Percentiles rank a stretch among this genome's conserved stretches.
These are phyloP conservation scores for Hecatera dysodea DNA, from an alignment of 2,888 invertebrate species.

Conservation along the genomic window DNA sequence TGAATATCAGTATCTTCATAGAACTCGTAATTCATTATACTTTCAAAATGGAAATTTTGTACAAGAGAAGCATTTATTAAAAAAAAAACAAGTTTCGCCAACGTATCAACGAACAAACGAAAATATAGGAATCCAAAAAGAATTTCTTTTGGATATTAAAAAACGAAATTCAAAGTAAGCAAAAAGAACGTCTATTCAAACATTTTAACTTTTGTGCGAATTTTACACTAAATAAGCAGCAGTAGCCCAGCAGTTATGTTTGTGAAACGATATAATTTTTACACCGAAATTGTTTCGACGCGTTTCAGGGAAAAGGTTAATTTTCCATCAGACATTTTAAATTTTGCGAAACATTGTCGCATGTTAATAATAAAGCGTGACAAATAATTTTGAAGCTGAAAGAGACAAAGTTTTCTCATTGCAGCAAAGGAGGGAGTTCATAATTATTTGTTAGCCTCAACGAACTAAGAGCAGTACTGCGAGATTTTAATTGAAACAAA, in stretches of 20 bases:
- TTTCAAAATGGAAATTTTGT: neutral
- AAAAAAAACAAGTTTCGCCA: constrained; percentile 17
- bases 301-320: constrained; percentile 50
- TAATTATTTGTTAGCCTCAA: constrained; percentile 85
- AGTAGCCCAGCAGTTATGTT: constrained; percentile 52
- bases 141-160: constrained; percentile 42
- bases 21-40: neutral
- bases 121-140: constrained; percentile 40
- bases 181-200: constrained; percentile 52
- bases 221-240: constrained; percentile 53
- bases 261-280: constrained; percentile 51
- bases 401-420: constrained; percentile 84
- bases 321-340: constrained; percentile 55
- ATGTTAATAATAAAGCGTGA: constrained; percentile 66
- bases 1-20: constrained; percentile 10
- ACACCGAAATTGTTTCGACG: constrained; percentile 58
- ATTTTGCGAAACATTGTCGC: constrained; percentile 48
- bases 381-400: constrained; percentile 74
- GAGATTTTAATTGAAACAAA: constrained; percentile 85
- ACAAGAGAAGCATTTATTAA: constrained; percentile 2
- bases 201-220: constrained; percentile 57
- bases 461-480: constrained; percentile 75
- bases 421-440: constrained; percentile 80
- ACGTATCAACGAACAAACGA: constrained; percentile 13
- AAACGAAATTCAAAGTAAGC: constrained; percentile 57